phyloP scores from a whole-genome alignment of 35 echinoderm and acorn worm genomes.

The Anneissia japonica region DNA sequence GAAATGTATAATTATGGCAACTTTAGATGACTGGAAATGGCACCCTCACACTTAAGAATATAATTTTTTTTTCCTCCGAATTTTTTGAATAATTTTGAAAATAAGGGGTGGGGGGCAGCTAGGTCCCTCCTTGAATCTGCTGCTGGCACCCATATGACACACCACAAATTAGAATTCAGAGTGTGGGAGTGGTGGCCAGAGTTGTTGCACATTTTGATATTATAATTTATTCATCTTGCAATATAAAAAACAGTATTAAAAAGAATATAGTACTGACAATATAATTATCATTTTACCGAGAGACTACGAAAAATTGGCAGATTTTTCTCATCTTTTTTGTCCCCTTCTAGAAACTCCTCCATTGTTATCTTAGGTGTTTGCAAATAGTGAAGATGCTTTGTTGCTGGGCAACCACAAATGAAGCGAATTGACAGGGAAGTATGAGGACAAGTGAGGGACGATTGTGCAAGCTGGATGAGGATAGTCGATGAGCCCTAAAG shows the following conservation, averaged over 20 bases:
- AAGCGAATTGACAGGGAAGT: conserved; percentile 63
- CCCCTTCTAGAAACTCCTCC: conserved; percentile 55
- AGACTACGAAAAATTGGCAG: conserved; percentile 52
- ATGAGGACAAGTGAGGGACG: conserved; percentile 60
- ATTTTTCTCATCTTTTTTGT: conserved; percentile 52
- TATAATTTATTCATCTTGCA: neutral
- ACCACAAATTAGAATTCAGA: neutral
- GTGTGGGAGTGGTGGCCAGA: neutral
- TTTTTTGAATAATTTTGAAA: too few species aligned
- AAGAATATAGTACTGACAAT: neutral
- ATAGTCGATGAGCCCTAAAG: conserved; percentile 57
- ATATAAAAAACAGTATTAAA: neutral
- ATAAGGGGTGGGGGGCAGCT: too few species aligned
- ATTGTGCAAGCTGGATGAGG: conserved; percentile 50
- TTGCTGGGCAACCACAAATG: conserved; percentile 65
- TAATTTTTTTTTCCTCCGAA: too few species aligned
- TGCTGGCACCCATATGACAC: neutral
- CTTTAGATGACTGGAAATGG: too few species aligned
- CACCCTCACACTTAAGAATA: too few species aligned
- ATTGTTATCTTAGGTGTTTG: conserved; percentile 50
- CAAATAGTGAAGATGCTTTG: conserved; percentile 66
- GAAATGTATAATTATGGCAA: too few species aligned
- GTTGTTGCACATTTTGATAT: neutral
- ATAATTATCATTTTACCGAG: conserved; percentile 26
- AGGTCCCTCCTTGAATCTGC: neutral